Percentiles rank a stretch among this genome's conserved stretches.
phyloP scores from a whole-genome alignment of 30 jellyfish, hydroid and myxozoan genomes.

The Morbakka virulenta region DNA sequence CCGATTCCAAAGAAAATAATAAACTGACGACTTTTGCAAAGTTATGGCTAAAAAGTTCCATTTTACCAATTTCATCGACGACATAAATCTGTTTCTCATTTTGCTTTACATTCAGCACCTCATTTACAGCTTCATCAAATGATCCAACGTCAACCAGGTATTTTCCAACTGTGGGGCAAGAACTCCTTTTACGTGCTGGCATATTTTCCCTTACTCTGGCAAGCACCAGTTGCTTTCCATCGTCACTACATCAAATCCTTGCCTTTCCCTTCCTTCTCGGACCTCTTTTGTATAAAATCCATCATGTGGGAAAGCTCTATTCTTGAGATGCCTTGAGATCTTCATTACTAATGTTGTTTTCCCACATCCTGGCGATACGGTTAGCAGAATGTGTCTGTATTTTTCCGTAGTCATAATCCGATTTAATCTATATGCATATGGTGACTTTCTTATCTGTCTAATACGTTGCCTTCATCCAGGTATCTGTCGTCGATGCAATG shows the following conservation, averaged over 20 bases:
- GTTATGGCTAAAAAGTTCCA: conserved; percentile 59
- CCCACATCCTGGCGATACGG: conserved; percentile 88
- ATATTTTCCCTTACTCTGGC: conserved; percentile 11
- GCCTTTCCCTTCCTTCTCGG: conserved; percentile 41
- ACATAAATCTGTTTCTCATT: conserved; percentile 12
- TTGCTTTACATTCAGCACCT: conserved; percentile 14
- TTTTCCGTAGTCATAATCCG: too few relatives aligned
- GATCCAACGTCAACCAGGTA: conserved; percentile 66
- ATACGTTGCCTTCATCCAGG: too few relatives aligned
- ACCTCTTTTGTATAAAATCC: conserved; percentile 79
- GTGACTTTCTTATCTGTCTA: too few relatives aligned
- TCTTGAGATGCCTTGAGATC: conserved; percentile 31
- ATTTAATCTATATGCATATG: too few relatives aligned
- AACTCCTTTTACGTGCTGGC: background rate
- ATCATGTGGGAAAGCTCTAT: background rate
- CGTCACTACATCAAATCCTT: conserved; percentile 77
- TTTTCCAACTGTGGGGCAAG: conserved; percentile 72
- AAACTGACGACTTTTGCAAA: conserved; percentile 13
- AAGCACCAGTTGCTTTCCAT: too few relatives aligned
- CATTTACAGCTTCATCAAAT: conserved; percentile 58
- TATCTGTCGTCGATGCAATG: too few relatives aligned
- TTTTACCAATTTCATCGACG: conserved; percentile 78
- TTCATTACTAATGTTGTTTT: conserved; percentile 62
- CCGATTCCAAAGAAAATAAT: conserved; percentile 14
- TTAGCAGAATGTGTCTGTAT: too few relatives aligned